Evolutionary conservation across 2,113 vertebrate species (phyloP).

Genomic region (Gymnorhina tibicen): DNA sequence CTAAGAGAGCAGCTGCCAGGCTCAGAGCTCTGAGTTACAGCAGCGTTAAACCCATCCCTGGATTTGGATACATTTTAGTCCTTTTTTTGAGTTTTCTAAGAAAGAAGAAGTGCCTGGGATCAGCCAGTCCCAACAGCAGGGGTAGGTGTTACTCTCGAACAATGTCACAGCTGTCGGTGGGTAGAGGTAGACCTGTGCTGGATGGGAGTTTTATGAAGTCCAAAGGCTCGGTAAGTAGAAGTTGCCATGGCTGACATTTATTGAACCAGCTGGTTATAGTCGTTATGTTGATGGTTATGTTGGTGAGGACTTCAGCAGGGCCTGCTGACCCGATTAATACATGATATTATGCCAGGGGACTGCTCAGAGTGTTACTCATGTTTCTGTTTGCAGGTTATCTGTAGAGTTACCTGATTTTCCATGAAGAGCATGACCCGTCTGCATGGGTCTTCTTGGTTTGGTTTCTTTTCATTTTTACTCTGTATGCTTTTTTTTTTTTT

Average conservation of each 20-base stretch:
- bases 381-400: conserved; percentile 16
- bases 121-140: background rate
- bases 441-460: background rate
- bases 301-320: background rate
- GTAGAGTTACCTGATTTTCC: background rate
- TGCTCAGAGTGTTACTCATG: background rate
- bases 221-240: background rate
- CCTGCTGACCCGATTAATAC: background rate
- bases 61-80: background rate
- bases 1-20: background rate
- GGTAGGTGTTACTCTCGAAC: background rate
- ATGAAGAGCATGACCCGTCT: background rate
- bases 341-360: background rate
- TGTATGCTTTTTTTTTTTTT: background rate
- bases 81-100: background rate
- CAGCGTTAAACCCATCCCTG: background rate
- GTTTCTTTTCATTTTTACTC: background rate
- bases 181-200: background rate
- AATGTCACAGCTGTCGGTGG: background rate
- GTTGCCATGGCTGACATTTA: background rate
- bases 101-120: background rate
- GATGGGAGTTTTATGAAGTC: background rate
- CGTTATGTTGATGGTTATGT: background rate
- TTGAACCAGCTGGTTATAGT: background rate
- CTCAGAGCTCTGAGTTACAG: background rate